Base-by-base conservation (phyloP, 2,888 invertebrate species). In the Harmothoe impar region DNA sequence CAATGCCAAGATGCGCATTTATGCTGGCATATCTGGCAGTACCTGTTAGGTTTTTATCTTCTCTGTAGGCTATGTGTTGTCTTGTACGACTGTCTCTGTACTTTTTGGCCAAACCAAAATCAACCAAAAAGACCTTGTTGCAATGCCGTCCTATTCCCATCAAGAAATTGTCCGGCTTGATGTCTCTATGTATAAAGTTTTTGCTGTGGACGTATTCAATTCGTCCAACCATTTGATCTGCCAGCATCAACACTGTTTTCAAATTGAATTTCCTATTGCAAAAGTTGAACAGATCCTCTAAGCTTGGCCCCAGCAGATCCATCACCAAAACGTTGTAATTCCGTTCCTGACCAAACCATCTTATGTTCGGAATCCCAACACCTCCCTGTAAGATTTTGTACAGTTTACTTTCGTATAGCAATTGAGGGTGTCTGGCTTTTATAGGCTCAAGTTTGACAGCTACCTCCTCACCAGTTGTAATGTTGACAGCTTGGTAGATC, bases 281-380 rank as follows among this genome's bases (percentile, higher is more conserved):
- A 96, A 99, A 99, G 96, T 99, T 99, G 97, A 99, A 99, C 89
- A 99, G 97, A 96, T 99, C 99, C 96, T 99, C 99, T 90, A 99
- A 97, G 90, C 99, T 99, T 0, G 99, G 99, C 84, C 99, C 99
- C 93, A 99, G 97, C 90, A 99, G 97, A 96, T 99, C 99, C 99
- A 99, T 99, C 93, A 99, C 99, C 94, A 99, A 97, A 93, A 99
- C 98, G 96, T 99, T 99, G 97, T 98, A 98, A 94, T 99, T 98
- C 94, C 98, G 97, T 96, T 99, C 99, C 78, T 92, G 92, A 15
- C 93, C 93, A 90, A 92, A 93, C 91, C 92, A 96, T 91, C 96
- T 94, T 81, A 96, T 94, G 92, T 96, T 95, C n/a, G 96, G 96
- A 89, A 96, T 96, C 43, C 96, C 96, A 12, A 96, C 95, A 31